Conservation (phyloP, 2,888 invertebrate genomes). For the Margaritifera margaritifera region DNA sequence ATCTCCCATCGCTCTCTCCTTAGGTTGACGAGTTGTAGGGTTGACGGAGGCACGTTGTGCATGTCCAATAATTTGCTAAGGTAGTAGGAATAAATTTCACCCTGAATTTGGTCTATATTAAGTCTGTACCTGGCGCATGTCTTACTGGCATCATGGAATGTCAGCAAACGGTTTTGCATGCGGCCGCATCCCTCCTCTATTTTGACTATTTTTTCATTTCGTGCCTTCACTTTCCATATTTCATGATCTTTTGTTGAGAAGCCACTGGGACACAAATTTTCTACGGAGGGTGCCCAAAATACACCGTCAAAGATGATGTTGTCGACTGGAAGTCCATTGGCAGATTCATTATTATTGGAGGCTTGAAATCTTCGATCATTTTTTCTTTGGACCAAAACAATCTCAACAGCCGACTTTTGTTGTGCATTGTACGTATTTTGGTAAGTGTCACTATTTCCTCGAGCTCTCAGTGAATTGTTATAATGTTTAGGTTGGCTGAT, state of each 20-base stretch:
- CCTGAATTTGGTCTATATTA: constrained; percentile 92
- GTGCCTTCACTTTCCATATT: constrained; percentile 80
- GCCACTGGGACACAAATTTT: constrained; percentile 44
- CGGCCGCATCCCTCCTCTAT: constrained; percentile 88
- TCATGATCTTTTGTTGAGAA: constrained; percentile 59
- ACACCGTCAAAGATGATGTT: constrained; percentile 21
- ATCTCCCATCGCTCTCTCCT: constrained; percentile 71
- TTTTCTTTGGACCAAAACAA: no score
- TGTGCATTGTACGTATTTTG: no score
- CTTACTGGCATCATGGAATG: constrained; percentile 84
- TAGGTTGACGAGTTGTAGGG: constrained; percentile 78
- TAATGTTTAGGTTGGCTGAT: no score
- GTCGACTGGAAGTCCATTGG: no score
- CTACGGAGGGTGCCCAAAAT: constrained; percentile 44
- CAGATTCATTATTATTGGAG: no score
- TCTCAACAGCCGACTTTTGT: no score
- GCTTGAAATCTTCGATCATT: no score
- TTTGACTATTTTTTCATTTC: constrained; percentile 77
- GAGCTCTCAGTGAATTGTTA: no score
- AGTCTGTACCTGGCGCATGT: constrained; percentile 90
- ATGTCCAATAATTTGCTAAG: constrained; percentile 83
- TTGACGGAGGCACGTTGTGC: constrained; percentile 82
- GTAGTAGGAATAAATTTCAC: constrained; percentile 90
- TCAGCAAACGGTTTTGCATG: constrained; percentile 88
- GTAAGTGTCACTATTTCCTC: no score